Conservation (phyloP, 2,113 vertebrate species). For the Pithys albifrons region DNA sequence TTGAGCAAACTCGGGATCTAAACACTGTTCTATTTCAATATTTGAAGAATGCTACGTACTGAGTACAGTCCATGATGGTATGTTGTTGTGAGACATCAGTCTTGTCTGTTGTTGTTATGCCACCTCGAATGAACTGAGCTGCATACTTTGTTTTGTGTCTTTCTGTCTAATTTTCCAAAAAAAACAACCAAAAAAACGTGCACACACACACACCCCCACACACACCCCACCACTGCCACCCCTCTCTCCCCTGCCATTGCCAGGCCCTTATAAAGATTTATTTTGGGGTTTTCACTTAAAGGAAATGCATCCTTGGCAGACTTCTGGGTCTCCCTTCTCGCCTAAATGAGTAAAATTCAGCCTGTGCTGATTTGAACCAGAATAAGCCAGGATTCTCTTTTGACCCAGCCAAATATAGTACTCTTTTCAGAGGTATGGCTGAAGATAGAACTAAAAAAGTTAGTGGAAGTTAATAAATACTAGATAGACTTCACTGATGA, state of each 20-base stretch:
- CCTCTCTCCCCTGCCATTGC: too few relatives aligned
- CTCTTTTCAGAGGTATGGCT: background rate
- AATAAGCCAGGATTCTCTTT: background rate
- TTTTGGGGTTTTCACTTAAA: background rate
- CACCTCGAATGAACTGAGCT: background rate
- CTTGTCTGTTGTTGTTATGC: background rate
- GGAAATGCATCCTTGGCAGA: background rate
- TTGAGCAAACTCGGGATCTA: constrained; percentile 1
- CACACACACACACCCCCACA: too few relatives aligned
- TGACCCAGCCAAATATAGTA: background rate
- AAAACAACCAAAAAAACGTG: background rate
- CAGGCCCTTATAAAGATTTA: background rate
- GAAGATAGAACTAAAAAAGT: background rate
- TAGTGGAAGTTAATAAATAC: background rate
- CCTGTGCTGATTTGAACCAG: background rate
- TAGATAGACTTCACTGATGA: background rate
- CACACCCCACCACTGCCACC: background rate
- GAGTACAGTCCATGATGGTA: background rate
- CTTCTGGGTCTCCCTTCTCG: background rate
- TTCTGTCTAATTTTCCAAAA: background rate
- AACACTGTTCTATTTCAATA: constrained; percentile 44
- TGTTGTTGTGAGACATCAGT: background rate
- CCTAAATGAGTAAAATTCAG: background rate
- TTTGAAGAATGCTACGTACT: constrained; percentile 30
- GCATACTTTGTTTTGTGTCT: background rate